A percentile compares a stretch with the other conserved stretches of the same genome.
These are phyloP conservation scores for Periparus ater DNA, from an alignment of 2,797 vertebrate genomes.

Conservation along the genomic window DNA sequence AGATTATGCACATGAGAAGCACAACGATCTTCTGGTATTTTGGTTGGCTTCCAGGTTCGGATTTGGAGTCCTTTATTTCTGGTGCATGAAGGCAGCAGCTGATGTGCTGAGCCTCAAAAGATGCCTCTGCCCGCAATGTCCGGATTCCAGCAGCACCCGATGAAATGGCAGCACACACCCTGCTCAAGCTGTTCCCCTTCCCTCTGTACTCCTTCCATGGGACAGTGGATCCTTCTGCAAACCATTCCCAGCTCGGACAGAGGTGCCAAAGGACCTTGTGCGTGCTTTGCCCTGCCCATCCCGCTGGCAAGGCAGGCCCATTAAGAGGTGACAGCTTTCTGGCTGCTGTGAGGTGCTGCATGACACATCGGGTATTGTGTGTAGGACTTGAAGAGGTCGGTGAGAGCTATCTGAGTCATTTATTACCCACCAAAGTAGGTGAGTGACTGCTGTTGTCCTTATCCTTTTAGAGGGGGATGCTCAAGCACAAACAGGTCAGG, in stretches of 20 bases:
- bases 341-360: constrained; percentile 22
- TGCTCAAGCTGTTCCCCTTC: background rate
- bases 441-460: constrained; percentile 39
- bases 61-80: constrained; percentile 52
- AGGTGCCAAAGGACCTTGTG: background rate
- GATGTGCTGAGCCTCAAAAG: constrained; percentile 24
- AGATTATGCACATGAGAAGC: constrained; percentile 24
- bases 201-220: background rate
- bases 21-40: background rate
- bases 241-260: background rate
- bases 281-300: constrained; percentile 7
- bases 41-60: constrained; percentile 23
- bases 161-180: background rate
- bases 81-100: constrained; percentile 45
- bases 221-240: constrained; percentile 1
- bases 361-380: constrained; percentile 6
- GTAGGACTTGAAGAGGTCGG: constrained; percentile 32
- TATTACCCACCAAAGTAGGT: constrained; percentile 14
- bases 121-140: background rate
- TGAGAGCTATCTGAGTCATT: constrained; percentile 52
- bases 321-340: constrained; percentile 32
- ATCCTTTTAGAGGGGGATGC: constrained; percentile 31
- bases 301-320: background rate
- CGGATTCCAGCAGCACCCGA: background rate
- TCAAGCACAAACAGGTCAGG: constrained; percentile 1